phyloP scores from a whole-genome alignment of 2,888 invertebrate species.

The Epinotia brunnichana region DNA sequence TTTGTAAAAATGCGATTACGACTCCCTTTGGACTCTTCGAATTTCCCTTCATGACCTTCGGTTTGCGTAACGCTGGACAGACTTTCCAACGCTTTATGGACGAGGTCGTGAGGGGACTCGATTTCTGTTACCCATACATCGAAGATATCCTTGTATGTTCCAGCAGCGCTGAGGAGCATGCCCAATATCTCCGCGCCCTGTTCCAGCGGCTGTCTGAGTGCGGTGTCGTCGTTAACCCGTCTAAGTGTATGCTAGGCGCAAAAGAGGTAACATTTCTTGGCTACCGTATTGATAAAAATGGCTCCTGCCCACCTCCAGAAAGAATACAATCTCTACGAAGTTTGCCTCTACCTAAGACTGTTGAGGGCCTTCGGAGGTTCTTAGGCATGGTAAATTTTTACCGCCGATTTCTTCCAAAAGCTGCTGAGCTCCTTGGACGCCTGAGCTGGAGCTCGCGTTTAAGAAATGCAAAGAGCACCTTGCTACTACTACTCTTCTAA shows the following conservation, averaged over 20 bases:
- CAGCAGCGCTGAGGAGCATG: slow-evolving; percentile 48
- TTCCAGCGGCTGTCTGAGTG: slow-evolving; percentile 51
- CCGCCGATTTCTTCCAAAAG: slow-evolving; percentile 42
- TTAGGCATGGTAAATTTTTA: too few relatives aligned
- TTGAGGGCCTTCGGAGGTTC: slow-evolving; percentile 42
- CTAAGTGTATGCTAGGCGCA: slow-evolving; percentile 51
- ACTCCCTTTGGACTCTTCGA: slow-evolving; percentile 2
- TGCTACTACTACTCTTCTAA: not conserved
- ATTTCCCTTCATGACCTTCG: slow-evolving; percentile 12
- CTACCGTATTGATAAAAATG: slow-evolving; percentile 45
- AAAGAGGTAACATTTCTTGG: slow-evolving; percentile 51
- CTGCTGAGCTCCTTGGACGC: slow-evolving; percentile 33
- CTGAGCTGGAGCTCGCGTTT: slow-evolving; percentile 17
- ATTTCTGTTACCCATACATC: too few relatives aligned
- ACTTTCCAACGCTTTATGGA: slow-evolving; percentile 32
- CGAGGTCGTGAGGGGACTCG: slow-evolving; percentile 11
- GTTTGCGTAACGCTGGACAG: slow-evolving; percentile 19
- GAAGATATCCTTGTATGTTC: slow-evolving; percentile 35
- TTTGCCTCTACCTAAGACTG: slow-evolving; percentile 41
- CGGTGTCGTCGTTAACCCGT: slow-evolving; percentile 50
- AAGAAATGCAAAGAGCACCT: slow-evolving; percentile 28
- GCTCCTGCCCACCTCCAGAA: slow-evolving; percentile 45
- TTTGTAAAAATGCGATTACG: slow-evolving; percentile 12
- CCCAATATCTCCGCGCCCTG: slow-evolving; percentile 46
- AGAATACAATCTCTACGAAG: slow-evolving; percentile 38